Evolutionary conservation across 2,888 invertebrate species (phyloP).

Genomic region (Rosalia funebris): DNA sequence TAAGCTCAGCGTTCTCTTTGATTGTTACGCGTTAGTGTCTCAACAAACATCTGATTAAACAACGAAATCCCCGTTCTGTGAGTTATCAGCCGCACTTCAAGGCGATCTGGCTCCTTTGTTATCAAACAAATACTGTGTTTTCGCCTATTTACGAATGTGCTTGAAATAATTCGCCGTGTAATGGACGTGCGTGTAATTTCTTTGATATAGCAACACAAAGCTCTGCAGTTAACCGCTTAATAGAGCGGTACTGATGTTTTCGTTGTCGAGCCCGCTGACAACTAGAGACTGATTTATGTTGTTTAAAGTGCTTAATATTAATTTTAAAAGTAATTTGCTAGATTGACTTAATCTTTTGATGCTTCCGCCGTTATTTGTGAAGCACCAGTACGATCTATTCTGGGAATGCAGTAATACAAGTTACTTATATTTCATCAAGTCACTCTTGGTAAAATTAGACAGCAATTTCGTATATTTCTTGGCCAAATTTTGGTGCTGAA

Average conservation of each 20-base stretch:
- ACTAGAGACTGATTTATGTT: no score
- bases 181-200: background rate
- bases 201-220: background rate
- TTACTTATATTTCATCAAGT: no score
- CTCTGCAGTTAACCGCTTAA: background rate
- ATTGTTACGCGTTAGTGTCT: background rate
- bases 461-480: no score
- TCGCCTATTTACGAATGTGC: background rate
- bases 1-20: background rate
- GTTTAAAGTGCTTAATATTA: no score
- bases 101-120: background rate
- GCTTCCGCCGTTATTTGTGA: no score
- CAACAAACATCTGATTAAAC: background rate
- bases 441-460: no score
- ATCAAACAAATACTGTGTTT: background rate
- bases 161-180: background rate
- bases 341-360: no score
- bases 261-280: no score
- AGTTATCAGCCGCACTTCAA: background rate
- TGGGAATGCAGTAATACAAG: no score
- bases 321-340: no score
- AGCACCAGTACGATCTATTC: no score
- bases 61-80: background rate
- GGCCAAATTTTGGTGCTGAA: no score
- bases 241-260: background rate